Evolutionary conservation across 1,140 invertebrate species (phyloP), one percentile per base, ranked within the genome.

Genomic region (Pseudomyrmex dendroicus): DNA sequence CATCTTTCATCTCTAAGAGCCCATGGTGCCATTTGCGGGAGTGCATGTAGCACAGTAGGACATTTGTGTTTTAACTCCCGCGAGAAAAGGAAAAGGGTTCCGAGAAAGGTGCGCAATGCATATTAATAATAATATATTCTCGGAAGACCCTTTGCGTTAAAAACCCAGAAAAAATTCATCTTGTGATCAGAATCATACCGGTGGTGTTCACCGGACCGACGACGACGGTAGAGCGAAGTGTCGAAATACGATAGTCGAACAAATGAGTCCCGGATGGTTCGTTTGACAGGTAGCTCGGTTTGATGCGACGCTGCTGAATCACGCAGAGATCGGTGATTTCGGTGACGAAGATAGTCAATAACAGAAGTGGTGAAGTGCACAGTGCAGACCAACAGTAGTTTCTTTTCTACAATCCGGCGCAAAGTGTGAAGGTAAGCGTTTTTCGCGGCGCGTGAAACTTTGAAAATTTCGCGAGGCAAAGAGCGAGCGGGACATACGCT

Each of bases 311-410:
- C 17, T 50, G 20, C 20, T 70, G 12, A 80, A 48, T 67, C 66
- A 35, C 20, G 20, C 12, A 72, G 64, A n/a, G 7, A 59, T 48
- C 20, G 62, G 73, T 64, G 61, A 61, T 22, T 46, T 48, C 52
- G 64, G 66, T 78, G 64, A 46, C 64, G 15, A 46, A 20, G 64
- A 10, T 46, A 70, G 20, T 35, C 54, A 35, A n/a, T 17, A 9
- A 56, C 25, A 20, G 52, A 10, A 80, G 76, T 70, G 48, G 66
- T 80, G 44, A 80, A 80, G 76, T 80, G 76, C 64, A 70, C 44
- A 80, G 76, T 80, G 76, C 12, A 66, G 22, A 7, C 17, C 44
- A 57, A 15, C 35, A 35, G 4, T 70, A 35, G 4, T 70, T 68
- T 57, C 35, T 5, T 20, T 57, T n/a, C 13, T 12, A 52, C 17